Conservation (phyloP, 2,797 vertebrate species). For the Tokudaia muenninki region DNA sequence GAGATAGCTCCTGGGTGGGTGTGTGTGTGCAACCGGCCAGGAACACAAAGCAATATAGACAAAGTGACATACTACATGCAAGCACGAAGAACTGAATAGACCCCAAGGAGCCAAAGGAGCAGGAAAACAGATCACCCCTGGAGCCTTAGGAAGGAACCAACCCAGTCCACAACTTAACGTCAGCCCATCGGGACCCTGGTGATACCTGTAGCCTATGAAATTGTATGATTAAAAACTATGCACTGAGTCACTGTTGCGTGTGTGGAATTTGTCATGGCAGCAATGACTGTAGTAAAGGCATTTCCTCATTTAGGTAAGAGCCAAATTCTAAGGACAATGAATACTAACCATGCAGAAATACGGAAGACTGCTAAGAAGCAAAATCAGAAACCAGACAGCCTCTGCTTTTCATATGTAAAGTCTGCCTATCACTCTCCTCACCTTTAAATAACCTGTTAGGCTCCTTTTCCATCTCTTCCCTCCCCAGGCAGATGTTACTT, state of each 20-base stretch:
- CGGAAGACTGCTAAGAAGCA: not conserved
- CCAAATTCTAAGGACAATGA: not conserved
- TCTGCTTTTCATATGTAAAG: not conserved
- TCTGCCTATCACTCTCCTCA: not conserved
- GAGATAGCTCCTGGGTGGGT: not conserved
- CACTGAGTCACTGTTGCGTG: not conserved
- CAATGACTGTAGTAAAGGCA: not conserved
- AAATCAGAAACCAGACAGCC: conserved; percentile 23
- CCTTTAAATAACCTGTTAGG: conserved; percentile 25
- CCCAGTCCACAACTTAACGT: not conserved
- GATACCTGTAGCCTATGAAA: not conserved
- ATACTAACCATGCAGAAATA: not conserved
- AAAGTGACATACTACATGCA: not conserved
- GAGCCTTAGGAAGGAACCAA: not conserved
- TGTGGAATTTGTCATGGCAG: not conserved
- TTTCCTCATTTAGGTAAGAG: not conserved
- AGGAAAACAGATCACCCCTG: not conserved
- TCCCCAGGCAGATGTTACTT: not conserved
- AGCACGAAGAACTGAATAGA: not conserved
- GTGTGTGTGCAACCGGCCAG: rapidly evolving
- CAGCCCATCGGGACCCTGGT: not conserved
- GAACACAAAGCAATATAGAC: not conserved
- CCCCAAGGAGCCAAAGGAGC: not conserved
- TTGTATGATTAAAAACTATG: not conserved
- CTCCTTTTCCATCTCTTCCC: not conserved